phyloP scores from a whole-genome alignment of 2,888 invertebrate species.

The Ganaspis brasiliensis region DNA sequence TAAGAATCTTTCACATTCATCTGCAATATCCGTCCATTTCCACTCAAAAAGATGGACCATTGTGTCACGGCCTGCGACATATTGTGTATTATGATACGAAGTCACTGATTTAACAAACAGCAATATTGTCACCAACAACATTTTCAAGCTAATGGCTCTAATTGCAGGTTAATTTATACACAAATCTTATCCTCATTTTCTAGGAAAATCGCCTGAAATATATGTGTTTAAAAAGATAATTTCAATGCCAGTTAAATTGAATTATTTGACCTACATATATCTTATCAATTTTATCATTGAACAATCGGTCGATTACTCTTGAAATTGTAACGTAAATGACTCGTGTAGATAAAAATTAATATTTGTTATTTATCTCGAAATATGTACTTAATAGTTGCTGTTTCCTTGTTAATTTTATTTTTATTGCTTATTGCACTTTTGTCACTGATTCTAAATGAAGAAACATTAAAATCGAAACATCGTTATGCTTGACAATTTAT shows the following conservation, averaged over 20 bases:
- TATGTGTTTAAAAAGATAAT: not conserved
- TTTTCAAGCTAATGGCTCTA: not conserved
- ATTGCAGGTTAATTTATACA: not conserved
- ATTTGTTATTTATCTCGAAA: not conserved
- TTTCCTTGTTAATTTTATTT: not conserved
- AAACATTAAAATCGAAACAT: not conserved
- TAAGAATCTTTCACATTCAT: constrained; percentile 86
- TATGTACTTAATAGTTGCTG: not conserved
- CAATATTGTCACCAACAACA: constrained; percentile 18
- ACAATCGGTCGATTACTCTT: not conserved
- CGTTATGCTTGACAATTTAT: not conserved
- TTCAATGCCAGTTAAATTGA: not conserved
- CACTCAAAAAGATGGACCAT: constrained; percentile 86
- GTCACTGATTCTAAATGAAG: not conserved
- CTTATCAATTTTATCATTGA: not conserved
- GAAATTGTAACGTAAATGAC: not conserved
- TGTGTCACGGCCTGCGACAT: constrained; percentile 79
- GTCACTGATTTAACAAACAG: not conserved
- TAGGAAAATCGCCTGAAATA: not conserved
- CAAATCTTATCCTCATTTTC: not conserved
- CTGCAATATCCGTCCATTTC: constrained; percentile 87
- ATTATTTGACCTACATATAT: not conserved
- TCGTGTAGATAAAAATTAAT: not conserved
- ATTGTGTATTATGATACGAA: constrained; percentile 80
- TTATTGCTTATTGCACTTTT: not conserved